Percentiles rank a stretch among this genome's conserved stretches.
phyloP scores from a whole-genome alignment of 2,888 invertebrate species.

The Synanthedon tipuliformis region DNA sequence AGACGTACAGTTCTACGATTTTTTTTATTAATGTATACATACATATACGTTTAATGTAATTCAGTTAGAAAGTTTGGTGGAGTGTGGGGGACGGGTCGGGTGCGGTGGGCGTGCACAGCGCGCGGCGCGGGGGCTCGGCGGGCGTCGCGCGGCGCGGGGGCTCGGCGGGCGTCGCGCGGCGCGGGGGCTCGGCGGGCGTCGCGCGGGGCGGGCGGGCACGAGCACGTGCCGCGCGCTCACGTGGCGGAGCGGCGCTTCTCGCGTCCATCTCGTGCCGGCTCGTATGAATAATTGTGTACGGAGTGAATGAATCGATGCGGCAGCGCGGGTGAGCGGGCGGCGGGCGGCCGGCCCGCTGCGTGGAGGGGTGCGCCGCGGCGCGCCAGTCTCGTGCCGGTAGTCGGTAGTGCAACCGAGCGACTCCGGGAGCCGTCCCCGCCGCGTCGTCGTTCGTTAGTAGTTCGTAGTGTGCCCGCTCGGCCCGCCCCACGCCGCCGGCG shows the following conservation, averaged over 20 bases:
- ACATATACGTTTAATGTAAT: background rate
- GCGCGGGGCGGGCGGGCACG: conserved; percentile 32
- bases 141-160: conserved; percentile 22
- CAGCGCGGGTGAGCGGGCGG: conserved; percentile 41
- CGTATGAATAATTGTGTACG: conserved; percentile 67
- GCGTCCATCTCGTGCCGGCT: conserved; percentile 49
- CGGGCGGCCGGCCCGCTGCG: conserved; percentile 37
- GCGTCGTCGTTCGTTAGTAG: conserved; percentile 70
- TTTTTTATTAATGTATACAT: too few species aligned
- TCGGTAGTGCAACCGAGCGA: conserved; percentile 76
- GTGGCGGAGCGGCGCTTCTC: conserved; percentile 48
- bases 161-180: conserved; percentile 45
- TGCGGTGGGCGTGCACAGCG: conserved; percentile 30
- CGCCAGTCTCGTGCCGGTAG: conserved; percentile 79
- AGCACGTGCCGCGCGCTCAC: conserved; percentile 65
- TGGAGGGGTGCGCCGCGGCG: conserved; percentile 60
- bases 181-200: conserved; percentile 21
- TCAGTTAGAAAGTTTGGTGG: background rate
- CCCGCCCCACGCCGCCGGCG: conserved; percentile 52
- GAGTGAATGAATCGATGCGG: conserved; percentile 69
- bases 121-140: conserved; percentile 21
- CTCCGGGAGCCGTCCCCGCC: conserved; percentile 73
- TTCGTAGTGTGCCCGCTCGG: conserved; percentile 67
- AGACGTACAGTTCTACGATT: too few species aligned
- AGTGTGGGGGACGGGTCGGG: conserved; percentile 18